A percentile compares a stretch with the other conserved stretches of the same genome.
phyloP scores from a whole-genome alignment of 2,797 vertebrate genomes.

The Nyctibius grandis region DNA sequence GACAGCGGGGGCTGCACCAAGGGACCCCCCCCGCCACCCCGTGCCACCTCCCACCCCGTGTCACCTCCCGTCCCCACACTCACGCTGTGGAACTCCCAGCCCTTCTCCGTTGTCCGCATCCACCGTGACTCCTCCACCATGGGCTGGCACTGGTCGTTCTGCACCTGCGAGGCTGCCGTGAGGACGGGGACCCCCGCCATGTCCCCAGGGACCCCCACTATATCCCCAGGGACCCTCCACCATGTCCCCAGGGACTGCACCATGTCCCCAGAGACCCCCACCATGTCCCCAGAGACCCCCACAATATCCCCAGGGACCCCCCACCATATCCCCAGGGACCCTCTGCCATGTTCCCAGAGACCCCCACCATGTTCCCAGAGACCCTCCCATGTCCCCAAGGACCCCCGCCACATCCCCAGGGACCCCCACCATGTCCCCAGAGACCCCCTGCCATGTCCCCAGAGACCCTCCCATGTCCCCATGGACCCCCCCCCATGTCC shows the following conservation, averaged over 20 bases:
- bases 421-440: neutral
- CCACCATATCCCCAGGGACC: no score
- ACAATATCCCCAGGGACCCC: no score
- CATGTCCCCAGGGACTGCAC: no score
- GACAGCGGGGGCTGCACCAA: fast-evolving
- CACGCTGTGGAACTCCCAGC: slow-evolving; percentile 85
- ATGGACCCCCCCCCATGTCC: no score
- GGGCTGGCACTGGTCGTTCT: slow-evolving; percentile 96
- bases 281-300: no score
- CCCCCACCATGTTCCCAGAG: no score
- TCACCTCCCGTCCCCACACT: no score
- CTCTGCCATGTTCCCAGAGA: no score
- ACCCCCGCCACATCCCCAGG: no score
- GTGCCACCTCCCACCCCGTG: neutral
- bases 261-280: no score
- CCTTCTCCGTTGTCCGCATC: slow-evolving; percentile 86
- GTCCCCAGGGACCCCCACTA: neutral
- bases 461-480: no score
- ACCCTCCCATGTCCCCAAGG: no score
- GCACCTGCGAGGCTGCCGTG: slow-evolving; percentile 74
- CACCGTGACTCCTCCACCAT: slow-evolving; percentile 81
- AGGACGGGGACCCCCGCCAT: neutral
- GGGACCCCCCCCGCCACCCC: fast-evolving
- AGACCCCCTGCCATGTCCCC: neutral
- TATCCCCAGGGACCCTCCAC: neutral